Evolutionary conservation across 2,888 invertebrate species (phyloP), one percentile per base, ranked within the genome.

Genomic region (Hypomecis punctinalis): DNA sequence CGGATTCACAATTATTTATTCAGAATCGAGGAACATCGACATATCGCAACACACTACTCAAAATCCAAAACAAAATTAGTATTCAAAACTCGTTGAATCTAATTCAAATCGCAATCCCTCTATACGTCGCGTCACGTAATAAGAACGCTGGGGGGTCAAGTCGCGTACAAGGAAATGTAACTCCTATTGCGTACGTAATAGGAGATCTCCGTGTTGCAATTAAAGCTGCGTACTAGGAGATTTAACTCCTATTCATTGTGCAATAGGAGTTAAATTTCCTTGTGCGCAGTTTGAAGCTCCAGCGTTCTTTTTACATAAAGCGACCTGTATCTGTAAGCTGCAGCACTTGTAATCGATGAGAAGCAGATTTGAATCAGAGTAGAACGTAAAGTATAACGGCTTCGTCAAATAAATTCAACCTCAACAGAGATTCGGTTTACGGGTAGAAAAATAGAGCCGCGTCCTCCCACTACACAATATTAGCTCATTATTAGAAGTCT

Each of bases 401-500:
- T 69, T 77, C 57, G 67, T 73, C 63, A 66, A 69, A 60, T 47
- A 36, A 33, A 54, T 40, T 60, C 67, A 67, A 76, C 67, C 74
- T 79, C 79, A 52, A 59, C 70, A 70, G 82, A 82, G 81, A 82
- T 83, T 82, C 83, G 52, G 73, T 62, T 52, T 58, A 58, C 82
- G 81, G 78, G 82, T 90, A 90, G 80, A 89, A 90, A 89, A 89
- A 90, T 90, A 90, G 84, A 87, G 84, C 81, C 81, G 79, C 78
- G 75, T 77, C 77, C 76, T 78, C 74, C 76, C 73, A 63, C 82
- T 83, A 83, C 78, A 76, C 80, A 82, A 85, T 75, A 76, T 64
- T 72, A 75, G 74, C 78, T 85, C 75, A 83, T 85, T 73, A 54
- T 53, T 67, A 73, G 77, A 83, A 79, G 75, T 82, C 86, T 86